phyloP scores from a whole-genome alignment of 1,140 invertebrate species.

The Drosophila nebulosa region DNA sequence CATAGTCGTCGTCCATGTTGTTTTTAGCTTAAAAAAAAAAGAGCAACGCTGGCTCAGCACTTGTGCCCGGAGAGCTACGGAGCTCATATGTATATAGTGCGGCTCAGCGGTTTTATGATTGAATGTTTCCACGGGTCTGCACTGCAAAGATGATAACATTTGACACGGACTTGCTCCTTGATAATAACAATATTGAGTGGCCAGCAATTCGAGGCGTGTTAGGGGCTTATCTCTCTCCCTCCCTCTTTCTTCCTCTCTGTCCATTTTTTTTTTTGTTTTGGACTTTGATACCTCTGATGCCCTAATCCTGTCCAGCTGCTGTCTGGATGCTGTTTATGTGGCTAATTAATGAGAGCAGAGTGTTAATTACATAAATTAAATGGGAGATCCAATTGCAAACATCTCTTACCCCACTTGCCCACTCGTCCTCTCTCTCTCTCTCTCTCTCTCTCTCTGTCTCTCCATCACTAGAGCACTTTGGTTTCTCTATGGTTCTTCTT shows the following conservation, averaged over 20 bases:
- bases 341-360: neutral
- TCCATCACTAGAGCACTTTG: neutral
- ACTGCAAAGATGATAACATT: slow-evolving; percentile 59
- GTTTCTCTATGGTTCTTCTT: neutral
- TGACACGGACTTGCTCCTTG: slow-evolving; percentile 43
- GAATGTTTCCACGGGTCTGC: slow-evolving; percentile 6
- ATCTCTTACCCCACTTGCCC: neutral
- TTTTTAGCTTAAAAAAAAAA: slow-evolving; percentile 37
- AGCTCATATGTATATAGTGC: slow-evolving; percentile 12
- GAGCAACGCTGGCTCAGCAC: slow-evolving; percentile 34
- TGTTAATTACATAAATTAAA: neutral
- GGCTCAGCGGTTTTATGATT: slow-evolving; percentile 36
- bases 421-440: neutral
- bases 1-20: slow-evolving; percentile 34
- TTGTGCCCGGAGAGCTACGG: neutral
- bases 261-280: too few species aligned
- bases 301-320: neutral
- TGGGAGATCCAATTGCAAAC: neutral
- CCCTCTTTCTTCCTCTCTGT: too few species aligned
- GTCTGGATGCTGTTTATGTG: neutral
- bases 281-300: neutral
- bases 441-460: neutral
- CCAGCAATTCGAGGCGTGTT: slow-evolving; percentile 28
- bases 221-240: neutral
- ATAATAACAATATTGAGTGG: slow-evolving; percentile 23